These are phyloP conservation scores for Campylomormyrus tamandua DNA, from an alignment of 2,113 vertebrate genomes.

Conservation along the genomic window DNA sequence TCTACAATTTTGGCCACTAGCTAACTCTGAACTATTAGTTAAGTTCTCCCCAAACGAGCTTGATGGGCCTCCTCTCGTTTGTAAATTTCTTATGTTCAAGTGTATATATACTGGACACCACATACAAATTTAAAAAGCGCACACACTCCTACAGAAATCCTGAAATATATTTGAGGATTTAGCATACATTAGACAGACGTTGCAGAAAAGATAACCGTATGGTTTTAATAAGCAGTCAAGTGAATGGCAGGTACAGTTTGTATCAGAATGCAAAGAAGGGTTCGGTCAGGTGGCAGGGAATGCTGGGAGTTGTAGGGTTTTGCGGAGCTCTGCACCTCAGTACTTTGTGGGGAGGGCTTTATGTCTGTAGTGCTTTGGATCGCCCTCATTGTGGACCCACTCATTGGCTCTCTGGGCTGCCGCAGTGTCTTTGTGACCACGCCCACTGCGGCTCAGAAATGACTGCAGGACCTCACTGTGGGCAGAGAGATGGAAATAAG, in stretches of 20 bases:
- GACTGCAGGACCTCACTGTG: constrained; percentile 24
- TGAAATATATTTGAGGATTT: background rate
- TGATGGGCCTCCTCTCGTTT: too few relatives aligned
- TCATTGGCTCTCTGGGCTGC: constrained; percentile 28
- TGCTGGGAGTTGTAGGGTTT: background rate
- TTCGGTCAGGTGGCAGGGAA: background rate
- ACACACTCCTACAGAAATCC: background rate
- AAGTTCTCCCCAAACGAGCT: too few relatives aligned
- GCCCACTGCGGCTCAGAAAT: background rate
- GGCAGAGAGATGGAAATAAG: background rate
- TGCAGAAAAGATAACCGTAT: background rate
- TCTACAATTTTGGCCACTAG: too few relatives aligned
- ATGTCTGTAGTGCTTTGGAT: constrained; percentile 39
- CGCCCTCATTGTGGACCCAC: constrained; percentile 21
- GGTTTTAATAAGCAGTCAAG: background rate
- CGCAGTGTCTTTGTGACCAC: constrained; percentile 18
- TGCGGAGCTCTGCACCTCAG: constrained; percentile 15
- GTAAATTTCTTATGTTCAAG: too few relatives aligned
- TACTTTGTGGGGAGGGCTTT: constrained; percentile 6
- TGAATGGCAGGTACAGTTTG: background rate
- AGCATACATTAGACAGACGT: background rate
- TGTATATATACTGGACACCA: background rate
- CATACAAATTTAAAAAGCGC: background rate
- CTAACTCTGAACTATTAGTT: too few relatives aligned
- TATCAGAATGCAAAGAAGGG: background rate